Evolutionary conservation across 2,888 invertebrate species (phyloP), one percentile per base, ranked within the genome.

Genomic region (Rhamphomyia laevipes): DNA sequence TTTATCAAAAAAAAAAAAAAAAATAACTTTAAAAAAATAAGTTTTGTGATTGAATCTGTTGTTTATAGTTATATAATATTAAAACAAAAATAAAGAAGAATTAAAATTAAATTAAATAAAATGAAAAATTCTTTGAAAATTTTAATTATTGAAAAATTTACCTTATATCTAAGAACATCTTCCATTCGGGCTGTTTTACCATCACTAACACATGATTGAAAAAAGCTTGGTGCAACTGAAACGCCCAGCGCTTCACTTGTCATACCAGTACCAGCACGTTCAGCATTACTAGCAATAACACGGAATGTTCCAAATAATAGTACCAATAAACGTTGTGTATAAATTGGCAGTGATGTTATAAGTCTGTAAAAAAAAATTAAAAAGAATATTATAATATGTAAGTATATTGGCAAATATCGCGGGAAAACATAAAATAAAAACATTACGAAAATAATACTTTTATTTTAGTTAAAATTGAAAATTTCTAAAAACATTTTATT

Each of bases 281-380:
- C 89, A 61, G 91, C 88, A 69, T 90, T 90, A 58, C 89, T 89
- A 18, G 93, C 90, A 70, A 94, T 92, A 58, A 92, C 90, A 60
- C 92, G 82, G 74, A 94, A 97, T 63, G 96, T 97, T 58, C 97
- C 97, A 73, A 97, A 96, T 53, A 97, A 77, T 58, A 97, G 78
- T 60, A 96, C 94, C 64, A 97, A 73, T 58, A 97, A 76, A 67
- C 90, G 84, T 74, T 96, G 97, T 56, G 93, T 91, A 70, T 89
- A 86, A 51, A 84, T 77, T 47, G 93, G 92, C 70, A 91, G 77
- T 60, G 91, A 84, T 60, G 85, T 79, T 60, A 95, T 82, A 68
- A 93, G 79, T 73, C 95, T 95, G 76, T 41, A 70, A 59, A 50
- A 40, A 45, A 17, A 49, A 50, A 50, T 42, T 52, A 51, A 54